These are phyloP conservation scores for Hybognathus amarus DNA, from an alignment of 2,797 vertebrate species.

Conservation along the genomic window DNA sequence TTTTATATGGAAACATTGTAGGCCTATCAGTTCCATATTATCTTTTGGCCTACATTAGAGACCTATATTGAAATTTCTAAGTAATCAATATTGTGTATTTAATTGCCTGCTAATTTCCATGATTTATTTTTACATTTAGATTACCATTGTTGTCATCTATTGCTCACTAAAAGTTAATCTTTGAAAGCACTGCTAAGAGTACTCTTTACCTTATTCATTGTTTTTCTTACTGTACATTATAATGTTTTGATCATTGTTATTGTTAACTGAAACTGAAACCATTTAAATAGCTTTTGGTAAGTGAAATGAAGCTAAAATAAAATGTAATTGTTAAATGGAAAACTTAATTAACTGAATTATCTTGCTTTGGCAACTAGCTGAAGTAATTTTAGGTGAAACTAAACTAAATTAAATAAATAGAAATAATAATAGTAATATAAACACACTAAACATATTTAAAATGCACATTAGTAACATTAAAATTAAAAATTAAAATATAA, in stretches of 20 bases:
- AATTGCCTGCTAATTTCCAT: not conserved
- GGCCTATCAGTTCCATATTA: not conserved
- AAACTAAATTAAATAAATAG: not conserved
- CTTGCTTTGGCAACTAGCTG: not conserved
- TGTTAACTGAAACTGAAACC: not conserved
- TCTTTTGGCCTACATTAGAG: not conserved
- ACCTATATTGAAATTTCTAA: not conserved
- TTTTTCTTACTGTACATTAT: not conserved
- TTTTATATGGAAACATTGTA: not conserved
- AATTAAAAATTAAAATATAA: not conserved
- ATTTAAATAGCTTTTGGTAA: not conserved
- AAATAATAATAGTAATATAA: not conserved
- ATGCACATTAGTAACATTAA: not conserved
- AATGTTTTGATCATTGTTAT: not conserved
- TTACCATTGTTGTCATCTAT: too few relatives aligned
- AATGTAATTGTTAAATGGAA: not conserved
- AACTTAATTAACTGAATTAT: not conserved
- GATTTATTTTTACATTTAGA: not conserved
- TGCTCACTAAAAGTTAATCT: not conserved
- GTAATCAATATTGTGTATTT: not conserved
- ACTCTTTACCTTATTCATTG: not conserved
- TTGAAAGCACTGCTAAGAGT: not conserved
- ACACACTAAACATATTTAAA: not conserved
- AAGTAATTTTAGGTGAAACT: not conserved
- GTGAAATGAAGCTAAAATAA: not conserved